Evolutionary conservation across 2,888 invertebrate species (phyloP), one percentile per base, ranked within the genome.

Genomic region (Lasioglossum zephyrum): DNA sequence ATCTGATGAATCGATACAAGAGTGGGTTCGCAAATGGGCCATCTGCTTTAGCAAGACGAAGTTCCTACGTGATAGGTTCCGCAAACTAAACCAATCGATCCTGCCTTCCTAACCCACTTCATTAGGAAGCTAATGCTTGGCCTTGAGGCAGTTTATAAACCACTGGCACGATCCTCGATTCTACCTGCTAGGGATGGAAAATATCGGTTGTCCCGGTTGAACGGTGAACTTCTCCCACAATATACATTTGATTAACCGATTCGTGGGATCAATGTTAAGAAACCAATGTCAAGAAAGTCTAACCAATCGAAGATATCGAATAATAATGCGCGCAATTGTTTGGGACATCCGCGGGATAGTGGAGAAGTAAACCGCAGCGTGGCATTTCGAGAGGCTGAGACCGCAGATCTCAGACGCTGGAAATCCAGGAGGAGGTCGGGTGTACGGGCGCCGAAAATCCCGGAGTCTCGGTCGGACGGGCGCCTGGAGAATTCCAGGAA

Each of bases 61-160:
- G 47, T 73, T 47, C 18, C 31, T 31, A 4, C 73, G 47, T 31
- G 73, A 73, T 73, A 49, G 73, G 73, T 49, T 73, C 73, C 22
- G 47, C 47, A 36, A 73, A 47, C 73, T 47, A 31, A 73, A 76
- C 41, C 44, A 63, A 75, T 75, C 49, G 39, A 66, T 47, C 47
- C 73, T 18, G 47, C 31, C 47, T 73, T 47, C 73, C 31, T 31
- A 73, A 31, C 47, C 31, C 36, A 31, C 47, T 73, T 49, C 49
- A 73, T 73, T 47, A 49, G 73, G 73, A 47, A 73, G 36, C 47
- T 47, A 73, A 73, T 31, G 47, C 18, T 31, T 22, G 73, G 47
- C 73, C 73, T 31, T 47, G 47, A 49, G 73, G 73, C 73, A 31
- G 73, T 73, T 73, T 73, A 47, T 73, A 47, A 47, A 47, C 18